Evolutionary conservation across 2,113 vertebrate genomes (phyloP).

Genomic region (Eulemur macaco): DNA sequence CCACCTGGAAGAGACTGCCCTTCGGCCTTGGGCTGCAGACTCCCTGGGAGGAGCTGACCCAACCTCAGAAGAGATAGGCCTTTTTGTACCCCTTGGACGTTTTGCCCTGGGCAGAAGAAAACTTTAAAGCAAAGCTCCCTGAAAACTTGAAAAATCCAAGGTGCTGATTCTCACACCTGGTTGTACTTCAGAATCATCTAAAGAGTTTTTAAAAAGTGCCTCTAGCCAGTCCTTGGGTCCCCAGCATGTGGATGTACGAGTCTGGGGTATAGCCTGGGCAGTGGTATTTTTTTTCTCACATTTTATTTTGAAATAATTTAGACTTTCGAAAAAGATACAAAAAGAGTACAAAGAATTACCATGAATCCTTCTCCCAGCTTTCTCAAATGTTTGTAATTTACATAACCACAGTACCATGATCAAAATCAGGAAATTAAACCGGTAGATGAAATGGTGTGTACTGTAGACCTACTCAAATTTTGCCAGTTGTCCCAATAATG

Average conservation of each 20-base stretch:
- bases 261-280: background rate
- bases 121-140: background rate
- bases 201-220: background rate
- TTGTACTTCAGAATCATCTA: background rate
- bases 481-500: fast-evolving
- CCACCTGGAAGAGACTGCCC: background rate
- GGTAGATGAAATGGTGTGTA: background rate
- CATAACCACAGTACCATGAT: background rate
- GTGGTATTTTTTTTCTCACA: background rate
- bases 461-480: background rate
- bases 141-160: background rate
- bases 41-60: background rate
- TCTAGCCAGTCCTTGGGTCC: background rate
- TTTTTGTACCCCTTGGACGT: background rate
- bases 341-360: background rate
- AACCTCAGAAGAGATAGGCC: background rate
- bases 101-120: background rate
- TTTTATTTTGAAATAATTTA: conserved; percentile 55
- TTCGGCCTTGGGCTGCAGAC: background rate
- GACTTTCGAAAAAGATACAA: background rate
- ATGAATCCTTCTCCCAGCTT: background rate
- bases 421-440: background rate
- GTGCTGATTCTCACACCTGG: background rate
- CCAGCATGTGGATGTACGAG: background rate
- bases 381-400: background rate